Percentiles rank a stretch among this genome's conserved stretches.
Evolutionary conservation across 2,797 vertebrate genomes (phyloP).

Genomic region (Heterohyrax brucei): DNA sequence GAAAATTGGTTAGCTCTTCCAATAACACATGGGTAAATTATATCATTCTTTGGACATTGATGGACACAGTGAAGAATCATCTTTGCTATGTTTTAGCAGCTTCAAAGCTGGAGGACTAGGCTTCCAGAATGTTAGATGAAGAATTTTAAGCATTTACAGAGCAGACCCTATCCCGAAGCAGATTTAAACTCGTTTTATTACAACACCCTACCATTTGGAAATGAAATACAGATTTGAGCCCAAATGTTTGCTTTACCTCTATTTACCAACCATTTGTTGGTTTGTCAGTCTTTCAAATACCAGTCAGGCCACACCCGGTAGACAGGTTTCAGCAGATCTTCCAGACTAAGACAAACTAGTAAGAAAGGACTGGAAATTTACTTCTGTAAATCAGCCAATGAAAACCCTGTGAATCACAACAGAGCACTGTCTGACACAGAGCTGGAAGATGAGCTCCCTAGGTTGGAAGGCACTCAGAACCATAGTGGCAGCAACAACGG

Average conservation of each 20-base stretch:
- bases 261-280: not conserved
- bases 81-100: not conserved
- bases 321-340: no score
- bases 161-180: not conserved
- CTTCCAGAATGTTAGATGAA: not conserved
- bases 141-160: conserved; percentile 17
- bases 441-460: no score
- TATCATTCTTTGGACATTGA: conserved; percentile 11
- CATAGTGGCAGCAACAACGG: no score
- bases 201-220: conserved; percentile 14
- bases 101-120: not conserved
- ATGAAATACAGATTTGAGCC: not conserved
- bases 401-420: no score
- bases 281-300: no score
- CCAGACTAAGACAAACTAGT: no score
- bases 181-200: conserved; percentile 18
- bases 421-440: no score
- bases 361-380: no score
- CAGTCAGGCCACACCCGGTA: no score
- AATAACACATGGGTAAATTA: conserved; percentile 35
- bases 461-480: no score
- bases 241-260: conserved; percentile 34
- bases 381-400: no score
- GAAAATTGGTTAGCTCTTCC: conserved; percentile 32
- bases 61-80: conserved; percentile 11